These are phyloP conservation scores for Acleris cristana DNA, from an alignment of 2,888 invertebrate species.

Conservation along the genomic window DNA sequence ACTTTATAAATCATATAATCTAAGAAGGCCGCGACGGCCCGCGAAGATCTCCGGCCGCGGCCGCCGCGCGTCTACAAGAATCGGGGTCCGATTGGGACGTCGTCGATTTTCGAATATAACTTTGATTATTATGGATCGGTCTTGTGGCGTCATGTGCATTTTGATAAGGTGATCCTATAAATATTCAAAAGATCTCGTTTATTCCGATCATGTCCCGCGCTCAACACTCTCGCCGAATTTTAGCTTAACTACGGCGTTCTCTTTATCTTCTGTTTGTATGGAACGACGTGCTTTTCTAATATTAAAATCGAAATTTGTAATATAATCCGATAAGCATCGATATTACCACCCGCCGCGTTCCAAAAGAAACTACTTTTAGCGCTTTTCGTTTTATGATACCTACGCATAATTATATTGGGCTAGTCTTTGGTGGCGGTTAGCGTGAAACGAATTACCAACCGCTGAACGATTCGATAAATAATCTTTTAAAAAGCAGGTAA, in stretches of 20 bases:
- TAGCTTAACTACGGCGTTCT: constrained; percentile 31
- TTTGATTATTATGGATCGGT: constrained; percentile 49
- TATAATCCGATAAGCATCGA: constrained; percentile 8
- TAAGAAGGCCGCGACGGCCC: not conserved
- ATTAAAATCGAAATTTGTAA: constrained; percentile 19
- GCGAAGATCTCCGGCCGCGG: constrained; percentile 1
- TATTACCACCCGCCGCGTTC: not conserved
- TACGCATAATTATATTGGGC: too few relatives aligned
- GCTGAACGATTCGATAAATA: too few relatives aligned
- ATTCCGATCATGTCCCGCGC: constrained; percentile 37
- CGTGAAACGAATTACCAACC: too few relatives aligned
- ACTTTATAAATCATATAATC: not conserved
- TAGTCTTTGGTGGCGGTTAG: too few relatives aligned
- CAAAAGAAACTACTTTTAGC: not conserved
- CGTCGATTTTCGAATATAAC: constrained; percentile 48
- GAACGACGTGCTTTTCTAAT: constrained; percentile 23
- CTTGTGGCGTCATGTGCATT: constrained; percentile 51
- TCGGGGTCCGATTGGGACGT: constrained; percentile 6
- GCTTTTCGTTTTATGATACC: not conserved
- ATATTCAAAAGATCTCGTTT: constrained; percentile 53
- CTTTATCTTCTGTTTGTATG: constrained; percentile 35
- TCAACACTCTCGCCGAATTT: constrained; percentile 31
- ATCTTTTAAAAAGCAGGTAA: too few relatives aligned
- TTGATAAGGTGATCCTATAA: constrained; percentile 56
- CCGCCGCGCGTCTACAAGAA: constrained; percentile 1